A percentile compares a stretch with the other conserved stretches of the same genome.
Evolutionary conservation across 2,113 vertebrate genomes (phyloP).

Genomic region (Nothocercus nigrocapillus): DNA sequence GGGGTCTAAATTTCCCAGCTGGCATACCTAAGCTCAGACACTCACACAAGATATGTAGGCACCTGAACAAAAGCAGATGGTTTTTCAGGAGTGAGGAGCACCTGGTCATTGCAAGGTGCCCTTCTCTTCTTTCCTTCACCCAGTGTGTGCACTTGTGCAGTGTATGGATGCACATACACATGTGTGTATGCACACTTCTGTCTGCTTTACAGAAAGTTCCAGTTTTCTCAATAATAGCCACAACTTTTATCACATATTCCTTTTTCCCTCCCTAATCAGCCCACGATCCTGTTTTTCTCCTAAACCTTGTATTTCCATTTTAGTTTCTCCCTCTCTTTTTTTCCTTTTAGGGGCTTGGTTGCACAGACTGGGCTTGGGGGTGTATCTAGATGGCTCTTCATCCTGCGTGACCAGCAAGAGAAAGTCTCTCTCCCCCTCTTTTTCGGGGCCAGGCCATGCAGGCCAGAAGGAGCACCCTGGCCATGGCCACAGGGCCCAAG

Average conservation of each 20-base stretch:
- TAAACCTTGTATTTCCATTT: neutral
- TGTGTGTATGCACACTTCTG: neutral
- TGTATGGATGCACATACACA: neutral
- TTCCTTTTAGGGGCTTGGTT: neutral
- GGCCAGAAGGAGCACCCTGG: neutral
- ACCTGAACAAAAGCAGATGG: neutral
- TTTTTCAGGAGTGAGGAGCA: neutral
- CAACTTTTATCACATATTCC: neutral
- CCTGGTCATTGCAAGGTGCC: neutral
- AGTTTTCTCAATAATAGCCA: neutral
- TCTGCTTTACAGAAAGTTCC: neutral
- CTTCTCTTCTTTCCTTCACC: neutral
- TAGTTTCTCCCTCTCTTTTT: neutral
- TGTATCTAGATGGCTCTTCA: neutral
- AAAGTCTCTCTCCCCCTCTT: neutral
- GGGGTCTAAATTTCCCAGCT: neutral
- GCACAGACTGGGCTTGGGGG: neutral
- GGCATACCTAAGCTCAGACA: neutral
- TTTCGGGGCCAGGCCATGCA: rapidly evolving
- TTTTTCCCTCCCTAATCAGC: neutral
- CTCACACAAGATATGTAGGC: rapidly evolving
- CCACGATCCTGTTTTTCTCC: neutral
- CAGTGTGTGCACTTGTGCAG: neutral
- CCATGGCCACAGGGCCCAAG: rapidly evolving
- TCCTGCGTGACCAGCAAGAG: neutral